phyloP scores from a whole-genome alignment of 2,113 vertebrate genomes.

The Aspiorhynchus laticeps region DNA sequence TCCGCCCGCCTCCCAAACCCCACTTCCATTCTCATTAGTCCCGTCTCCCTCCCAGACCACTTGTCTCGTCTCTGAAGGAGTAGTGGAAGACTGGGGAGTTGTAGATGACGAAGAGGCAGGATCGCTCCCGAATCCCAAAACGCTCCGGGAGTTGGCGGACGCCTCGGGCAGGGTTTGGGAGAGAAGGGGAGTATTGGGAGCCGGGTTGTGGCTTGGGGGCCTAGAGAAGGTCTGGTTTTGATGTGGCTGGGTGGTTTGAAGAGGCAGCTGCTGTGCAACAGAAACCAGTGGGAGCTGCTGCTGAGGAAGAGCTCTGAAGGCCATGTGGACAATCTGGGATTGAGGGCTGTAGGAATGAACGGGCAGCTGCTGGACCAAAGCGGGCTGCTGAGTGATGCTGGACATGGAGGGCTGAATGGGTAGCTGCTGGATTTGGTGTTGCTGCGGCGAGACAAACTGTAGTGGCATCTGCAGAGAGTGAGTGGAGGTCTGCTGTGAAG shows the following conservation, averaged over 20 bases:
- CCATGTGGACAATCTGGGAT: conserved; percentile 75
- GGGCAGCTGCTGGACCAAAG: conserved; percentile 41
- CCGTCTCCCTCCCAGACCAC: conserved; percentile 64
- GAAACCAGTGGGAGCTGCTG: conserved; percentile 71
- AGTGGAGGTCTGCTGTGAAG: conserved; percentile 70
- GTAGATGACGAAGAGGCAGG: conserved; percentile 51
- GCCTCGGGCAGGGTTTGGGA: conserved; percentile 65
- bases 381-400: conserved; percentile 64
- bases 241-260: conserved; percentile 57
- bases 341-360: conserved; percentile 50
- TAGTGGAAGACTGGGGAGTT: conserved; percentile 64
- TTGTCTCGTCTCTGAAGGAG: conserved; percentile 64
- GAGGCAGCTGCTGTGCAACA: conserved; percentile 66
- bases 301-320: conserved; percentile 66
- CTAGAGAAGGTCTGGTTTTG: conserved; percentile 23
- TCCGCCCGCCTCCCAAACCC: conserved; percentile 58
- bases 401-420: conserved; percentile 64
- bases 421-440: conserved; percentile 72
- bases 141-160: conserved; percentile 61
- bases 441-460: conserved; percentile 73
- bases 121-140: conserved; percentile 64
- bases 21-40: conserved; percentile 41
- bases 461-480: conserved; percentile 76
- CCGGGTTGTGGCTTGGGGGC: conserved; percentile 35
- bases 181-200: conserved; percentile 62